Percentiles rank a stretch among this genome's conserved stretches.
Evolutionary conservation across 2,797 vertebrate genomes (phyloP).

Genomic region (Sphenodon punctatus): DNA sequence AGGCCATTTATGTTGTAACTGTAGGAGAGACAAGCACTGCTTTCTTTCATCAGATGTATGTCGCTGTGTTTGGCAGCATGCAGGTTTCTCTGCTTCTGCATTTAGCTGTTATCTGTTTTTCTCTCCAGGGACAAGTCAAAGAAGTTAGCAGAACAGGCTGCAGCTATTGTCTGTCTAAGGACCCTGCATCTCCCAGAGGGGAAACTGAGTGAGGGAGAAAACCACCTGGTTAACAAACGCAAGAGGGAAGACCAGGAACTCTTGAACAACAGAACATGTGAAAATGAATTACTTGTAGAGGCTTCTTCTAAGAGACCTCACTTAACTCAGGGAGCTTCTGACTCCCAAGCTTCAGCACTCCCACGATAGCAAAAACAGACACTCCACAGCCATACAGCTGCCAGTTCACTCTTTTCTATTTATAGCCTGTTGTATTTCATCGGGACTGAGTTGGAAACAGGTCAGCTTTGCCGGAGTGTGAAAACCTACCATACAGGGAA

Average conservation of each 20-base stretch:
- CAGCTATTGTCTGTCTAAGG: constrained; percentile 90
- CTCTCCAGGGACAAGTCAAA: constrained; percentile 94
- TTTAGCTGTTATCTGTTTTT: constrained; percentile 49
- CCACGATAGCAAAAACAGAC: background rate
- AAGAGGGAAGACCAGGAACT: constrained; percentile 79
- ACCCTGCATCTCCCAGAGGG: constrained; percentile 87
- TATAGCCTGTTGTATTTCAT: constrained; percentile 10
- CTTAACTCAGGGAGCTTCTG: constrained; percentile 50
- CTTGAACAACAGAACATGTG: constrained; percentile 48
- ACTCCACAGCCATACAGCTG: background rate
- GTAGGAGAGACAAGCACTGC: constrained; percentile 9
- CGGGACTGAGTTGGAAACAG: background rate
- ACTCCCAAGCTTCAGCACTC: constrained; percentile 33
- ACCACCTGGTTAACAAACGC: constrained; percentile 84
- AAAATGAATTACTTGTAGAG: constrained; percentile 37
- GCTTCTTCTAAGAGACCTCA: constrained; percentile 71
- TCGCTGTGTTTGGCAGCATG: background rate
- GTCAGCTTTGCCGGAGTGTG: background rate
- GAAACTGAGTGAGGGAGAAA: constrained; percentile 79
- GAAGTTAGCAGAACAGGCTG: constrained; percentile 93
- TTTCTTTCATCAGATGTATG: background rate
- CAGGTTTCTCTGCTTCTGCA: background rate
- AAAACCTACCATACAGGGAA: background rate
- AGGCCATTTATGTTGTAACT: too few species aligned
- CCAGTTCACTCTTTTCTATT: background rate